Percentiles rank a stretch among this genome's conserved stretches.
Conservation (phyloP, 2,888 invertebrate species). For the Caenorhabditis drosophilae region DNA sequence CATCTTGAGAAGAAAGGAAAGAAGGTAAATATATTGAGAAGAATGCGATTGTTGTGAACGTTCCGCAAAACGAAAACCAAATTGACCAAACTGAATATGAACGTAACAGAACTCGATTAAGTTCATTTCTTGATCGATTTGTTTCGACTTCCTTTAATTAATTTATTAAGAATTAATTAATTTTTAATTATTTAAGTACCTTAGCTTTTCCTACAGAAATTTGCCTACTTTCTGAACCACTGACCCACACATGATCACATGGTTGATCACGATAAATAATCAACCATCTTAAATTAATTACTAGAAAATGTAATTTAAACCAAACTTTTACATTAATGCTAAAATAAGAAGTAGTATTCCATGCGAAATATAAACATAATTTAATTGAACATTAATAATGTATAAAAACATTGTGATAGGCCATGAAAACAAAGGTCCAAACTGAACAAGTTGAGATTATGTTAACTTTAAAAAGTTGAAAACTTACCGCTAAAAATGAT, state of each 20-base stretch:
- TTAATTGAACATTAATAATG: slow-evolving; percentile 25
- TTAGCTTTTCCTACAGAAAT: slow-evolving; percentile 61
- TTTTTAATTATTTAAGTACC: slow-evolving; percentile 37
- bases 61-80: slow-evolving; percentile 50
- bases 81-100: slow-evolving; percentile 52
- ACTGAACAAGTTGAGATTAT: slow-evolving; percentile 24
- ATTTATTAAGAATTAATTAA: too few relatives aligned
- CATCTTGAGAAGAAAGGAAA: slow-evolving; percentile 42
- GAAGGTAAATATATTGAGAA: slow-evolving; percentile 57
- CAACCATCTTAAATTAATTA: slow-evolving; percentile 45
- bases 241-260: slow-evolving; percentile 59
- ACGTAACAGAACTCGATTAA: slow-evolving; percentile 29
- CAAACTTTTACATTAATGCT: slow-evolving; percentile 25
- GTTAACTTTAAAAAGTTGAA: slow-evolving; percentile 3
- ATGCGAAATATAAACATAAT: slow-evolving; percentile 28
- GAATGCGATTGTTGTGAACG: slow-evolving; percentile 51
- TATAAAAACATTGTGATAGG: slow-evolving; percentile 37
- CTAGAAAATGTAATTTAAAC: background rate
- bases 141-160: too few relatives aligned
- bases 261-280: slow-evolving; percentile 61
- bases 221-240: slow-evolving; percentile 60
- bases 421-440: slow-evolving; percentile 46
- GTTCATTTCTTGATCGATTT: too few relatives aligned
- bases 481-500: slow-evolving; percentile 51
- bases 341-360: slow-evolving; percentile 10